A percentile compares a stretch with the other conserved stretches of the same genome.
Evolutionary conservation across 2,113 vertebrate species (phyloP).

Genomic region (Mesitornis unicolor): DNA sequence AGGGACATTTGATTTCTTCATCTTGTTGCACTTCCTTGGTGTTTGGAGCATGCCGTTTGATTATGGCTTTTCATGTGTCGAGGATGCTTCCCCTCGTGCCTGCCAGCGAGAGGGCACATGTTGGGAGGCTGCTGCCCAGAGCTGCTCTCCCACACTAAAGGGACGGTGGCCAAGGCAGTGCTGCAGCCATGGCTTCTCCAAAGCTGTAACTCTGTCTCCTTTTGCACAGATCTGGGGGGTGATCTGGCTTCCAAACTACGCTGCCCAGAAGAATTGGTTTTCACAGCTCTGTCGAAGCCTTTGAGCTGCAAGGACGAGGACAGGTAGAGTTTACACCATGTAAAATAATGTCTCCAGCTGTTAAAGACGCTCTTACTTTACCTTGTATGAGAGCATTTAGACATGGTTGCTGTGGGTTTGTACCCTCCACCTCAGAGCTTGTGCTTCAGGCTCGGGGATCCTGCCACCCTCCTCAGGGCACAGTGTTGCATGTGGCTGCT

Average conservation of each 20-base stretch:
- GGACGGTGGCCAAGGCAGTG: neutral
- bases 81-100: rapidly evolving
- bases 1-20: neutral
- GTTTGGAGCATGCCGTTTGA: rapidly evolving
- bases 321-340: neutral
- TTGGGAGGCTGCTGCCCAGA: neutral
- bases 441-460: neutral
- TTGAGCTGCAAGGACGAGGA: neutral
- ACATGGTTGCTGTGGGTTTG: neutral
- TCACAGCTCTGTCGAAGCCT: neutral
- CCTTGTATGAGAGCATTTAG: neutral
- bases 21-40: neutral
- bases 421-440: neutral
- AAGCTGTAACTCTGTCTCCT: neutral
- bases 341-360: neutral
- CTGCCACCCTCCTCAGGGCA: rapidly evolving
- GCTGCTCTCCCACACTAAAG: rapidly evolving
- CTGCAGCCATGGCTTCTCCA: neutral
- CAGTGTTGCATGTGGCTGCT: rapidly evolving
- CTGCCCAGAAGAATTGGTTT: neutral
- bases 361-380: neutral
- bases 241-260: rapidly evolving
- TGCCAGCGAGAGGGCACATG: rapidly evolving
- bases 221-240: neutral
- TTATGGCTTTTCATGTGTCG: rapidly evolving